Evolutionary conservation across 2,113 vertebrate species (phyloP).

Genomic region (Erinaceus europaeus): DNA sequence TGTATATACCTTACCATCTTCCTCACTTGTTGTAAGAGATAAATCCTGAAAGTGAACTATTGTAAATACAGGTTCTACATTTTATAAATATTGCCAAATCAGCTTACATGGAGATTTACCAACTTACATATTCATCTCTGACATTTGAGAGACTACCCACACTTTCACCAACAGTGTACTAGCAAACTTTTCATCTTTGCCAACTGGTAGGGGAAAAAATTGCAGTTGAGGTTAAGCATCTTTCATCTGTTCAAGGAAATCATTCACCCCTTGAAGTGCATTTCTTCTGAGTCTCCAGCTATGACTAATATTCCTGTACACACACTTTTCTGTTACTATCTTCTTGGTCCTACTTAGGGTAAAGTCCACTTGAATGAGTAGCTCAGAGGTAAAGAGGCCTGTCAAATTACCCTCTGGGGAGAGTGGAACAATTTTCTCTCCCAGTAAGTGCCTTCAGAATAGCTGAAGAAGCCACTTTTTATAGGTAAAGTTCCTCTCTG

Average conservation of each 20-base stretch:
- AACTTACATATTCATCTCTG: background rate
- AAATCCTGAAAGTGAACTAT: background rate
- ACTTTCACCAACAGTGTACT: background rate
- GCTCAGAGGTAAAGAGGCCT: background rate
- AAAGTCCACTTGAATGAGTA: background rate
- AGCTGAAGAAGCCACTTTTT: background rate
- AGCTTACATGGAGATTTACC: background rate
- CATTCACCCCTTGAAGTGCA: background rate
- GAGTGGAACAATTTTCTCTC: background rate
- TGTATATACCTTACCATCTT: background rate
- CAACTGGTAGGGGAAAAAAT: background rate
- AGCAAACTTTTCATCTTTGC: background rate
- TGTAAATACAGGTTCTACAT: background rate
- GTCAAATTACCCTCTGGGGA: background rate
- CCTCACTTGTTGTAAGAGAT: background rate
- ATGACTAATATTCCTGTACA: background rate
- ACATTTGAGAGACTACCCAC: background rate
- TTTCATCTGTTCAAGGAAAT: background rate
- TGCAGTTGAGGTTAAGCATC: background rate
- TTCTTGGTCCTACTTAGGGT: background rate
- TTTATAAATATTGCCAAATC: background rate
- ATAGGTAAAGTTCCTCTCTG: background rate
- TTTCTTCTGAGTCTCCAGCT: background rate
- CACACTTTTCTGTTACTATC: background rate
- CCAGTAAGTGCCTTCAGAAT: background rate